Conservation (phyloP, 2,113 vertebrate genomes). For the Alligator sinensis region DNA sequence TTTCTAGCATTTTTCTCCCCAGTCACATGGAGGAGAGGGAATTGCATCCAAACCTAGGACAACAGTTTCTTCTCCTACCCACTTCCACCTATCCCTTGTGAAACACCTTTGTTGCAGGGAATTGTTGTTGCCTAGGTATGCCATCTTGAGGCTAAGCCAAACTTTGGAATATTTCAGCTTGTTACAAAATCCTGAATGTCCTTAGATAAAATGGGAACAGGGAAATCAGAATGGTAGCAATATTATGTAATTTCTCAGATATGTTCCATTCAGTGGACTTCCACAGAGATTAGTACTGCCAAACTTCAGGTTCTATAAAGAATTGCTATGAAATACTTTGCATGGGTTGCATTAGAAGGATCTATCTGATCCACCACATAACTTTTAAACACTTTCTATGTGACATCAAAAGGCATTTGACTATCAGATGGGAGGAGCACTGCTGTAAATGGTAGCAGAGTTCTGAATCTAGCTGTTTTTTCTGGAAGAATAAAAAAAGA, state of each 20-base stretch:
- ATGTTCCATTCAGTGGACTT: background rate
- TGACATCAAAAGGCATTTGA: background rate
- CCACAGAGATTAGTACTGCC: background rate
- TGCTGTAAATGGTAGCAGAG: background rate
- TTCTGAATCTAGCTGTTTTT: background rate
- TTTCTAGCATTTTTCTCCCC: background rate
- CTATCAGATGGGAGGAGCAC: background rate
- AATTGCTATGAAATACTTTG: background rate
- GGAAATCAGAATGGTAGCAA: background rate
- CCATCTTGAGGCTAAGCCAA: background rate
- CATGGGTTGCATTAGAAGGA: rapidly evolving
- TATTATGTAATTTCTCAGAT: background rate
- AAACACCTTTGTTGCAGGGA: background rate
- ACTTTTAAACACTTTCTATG: background rate
- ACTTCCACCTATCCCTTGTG: background rate
- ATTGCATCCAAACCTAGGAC: background rate
- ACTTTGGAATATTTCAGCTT: background rate
- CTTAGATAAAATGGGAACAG: background rate
- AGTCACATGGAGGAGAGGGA: background rate
- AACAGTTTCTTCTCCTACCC: background rate
- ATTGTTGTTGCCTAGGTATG: background rate
- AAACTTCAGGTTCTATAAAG: background rate
- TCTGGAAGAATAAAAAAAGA: background rate
- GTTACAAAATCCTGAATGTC: background rate
- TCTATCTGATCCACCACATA: rapidly evolving